Evolutionary conservation across 2,888 invertebrate genomes (phyloP).

Genomic region (Andrena hattorfiana): DNA sequence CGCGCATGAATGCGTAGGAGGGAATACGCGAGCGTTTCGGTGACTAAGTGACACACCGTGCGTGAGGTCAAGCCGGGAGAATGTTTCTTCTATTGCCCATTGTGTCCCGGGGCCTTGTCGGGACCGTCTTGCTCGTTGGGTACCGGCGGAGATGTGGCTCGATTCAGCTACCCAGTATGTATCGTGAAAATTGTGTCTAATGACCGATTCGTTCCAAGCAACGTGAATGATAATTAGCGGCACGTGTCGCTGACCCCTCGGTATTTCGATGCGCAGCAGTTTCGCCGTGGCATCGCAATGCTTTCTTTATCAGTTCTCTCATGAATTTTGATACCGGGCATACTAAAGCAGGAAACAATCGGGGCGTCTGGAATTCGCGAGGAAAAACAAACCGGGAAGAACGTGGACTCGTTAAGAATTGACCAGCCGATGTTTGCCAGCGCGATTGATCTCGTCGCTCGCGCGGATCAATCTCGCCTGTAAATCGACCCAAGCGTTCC

Average conservation of each 20-base stretch:
- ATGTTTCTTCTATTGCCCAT: conserved; percentile 75
- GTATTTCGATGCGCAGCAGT: neutral
- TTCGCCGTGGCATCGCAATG: neutral
- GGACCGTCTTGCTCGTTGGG: neutral
- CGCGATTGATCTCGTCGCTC: conserved; percentile 11
- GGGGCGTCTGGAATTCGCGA: neutral
- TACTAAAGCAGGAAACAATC: neutral
- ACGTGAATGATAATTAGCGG: neutral
- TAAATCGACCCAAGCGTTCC: conserved; percentile 22
- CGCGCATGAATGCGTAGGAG: conserved; percentile 39
- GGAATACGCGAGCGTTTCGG: conserved; percentile 44
- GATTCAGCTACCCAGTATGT: neutral
- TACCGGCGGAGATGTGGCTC: neutral
- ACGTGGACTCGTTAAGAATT: neutral
- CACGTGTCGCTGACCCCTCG: neutral
- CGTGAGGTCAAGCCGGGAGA: conserved; percentile 76
- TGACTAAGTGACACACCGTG: conserved; percentile 67
- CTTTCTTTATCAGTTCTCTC: neutral
- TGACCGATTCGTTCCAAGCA: neutral
- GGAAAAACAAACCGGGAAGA: conserved; percentile 3
- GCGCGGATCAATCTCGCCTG: conserved; percentile 19
- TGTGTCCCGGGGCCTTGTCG: conserved; percentile 51
- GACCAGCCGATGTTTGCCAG: neutral
- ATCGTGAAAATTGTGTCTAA: neutral
- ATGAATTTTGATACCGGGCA: no score